These are phyloP conservation scores for Epizoanthus scotinus DNA, from an alignment of 92 coral and sea anemone genomes.

Conservation along the genomic window DNA sequence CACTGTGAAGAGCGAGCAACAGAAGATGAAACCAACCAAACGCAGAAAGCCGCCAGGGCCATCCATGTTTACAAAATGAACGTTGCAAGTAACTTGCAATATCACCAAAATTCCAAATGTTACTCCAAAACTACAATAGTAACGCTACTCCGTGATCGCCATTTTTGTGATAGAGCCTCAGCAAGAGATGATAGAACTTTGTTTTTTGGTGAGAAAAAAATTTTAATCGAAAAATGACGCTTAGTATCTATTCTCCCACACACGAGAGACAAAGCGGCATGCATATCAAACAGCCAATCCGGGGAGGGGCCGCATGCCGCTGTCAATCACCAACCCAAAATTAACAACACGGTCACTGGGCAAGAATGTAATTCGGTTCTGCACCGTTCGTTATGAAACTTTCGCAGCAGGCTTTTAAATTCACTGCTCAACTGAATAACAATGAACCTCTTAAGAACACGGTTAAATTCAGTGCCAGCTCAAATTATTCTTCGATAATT, in stretches of 20 bases:
- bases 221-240: slow-evolving; percentile 36
- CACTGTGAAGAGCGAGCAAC: slow-evolving; percentile 5
- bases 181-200: slow-evolving; percentile 7
- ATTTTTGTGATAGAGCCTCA: slow-evolving; percentile 21
- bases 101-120: neutral
- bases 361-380: slow-evolving; percentile 51
- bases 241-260: slow-evolving; percentile 40
- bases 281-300: slow-evolving; percentile 66
- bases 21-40: neutral
- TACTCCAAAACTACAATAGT: neutral
- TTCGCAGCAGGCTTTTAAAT: slow-evolving; percentile 19
- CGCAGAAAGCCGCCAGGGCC: neutral
- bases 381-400: neutral
- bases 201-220: slow-evolving; percentile 26
- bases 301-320: slow-evolving; percentile 49
- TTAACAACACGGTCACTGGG: slow-evolving; percentile 64
- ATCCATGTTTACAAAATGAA: slow-evolving; percentile 16
- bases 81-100: neutral
- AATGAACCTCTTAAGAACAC: neutral
- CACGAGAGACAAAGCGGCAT: slow-evolving; percentile 47
- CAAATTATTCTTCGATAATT: neutral
- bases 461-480: neutral
- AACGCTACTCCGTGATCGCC: slow-evolving; percentile 18
- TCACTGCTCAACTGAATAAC: neutral
- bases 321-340: slow-evolving; percentile 79